Evolutionary conservation across 37 sponge, comb jelly and placozoan species (phyloP).

Genomic region (Cladorhizidae sp.): DNA sequence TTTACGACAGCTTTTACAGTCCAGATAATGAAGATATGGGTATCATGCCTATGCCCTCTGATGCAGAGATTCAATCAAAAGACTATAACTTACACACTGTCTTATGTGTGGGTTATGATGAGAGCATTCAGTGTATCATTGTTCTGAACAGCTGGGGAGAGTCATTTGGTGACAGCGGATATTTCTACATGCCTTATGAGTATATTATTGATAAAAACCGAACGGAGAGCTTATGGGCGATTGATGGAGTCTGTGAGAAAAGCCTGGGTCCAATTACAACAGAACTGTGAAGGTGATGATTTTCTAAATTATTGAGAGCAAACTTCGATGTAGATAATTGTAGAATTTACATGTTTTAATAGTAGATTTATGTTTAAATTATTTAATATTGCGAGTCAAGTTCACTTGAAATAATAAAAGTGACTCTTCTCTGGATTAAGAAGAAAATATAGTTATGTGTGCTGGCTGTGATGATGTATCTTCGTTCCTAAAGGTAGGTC

Average conservation of each 20-base stretch:
- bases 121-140: neutral
- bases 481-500: no score
- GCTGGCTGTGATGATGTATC: no score
- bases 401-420: no score
- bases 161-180: conserved; percentile 7
- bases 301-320: no score
- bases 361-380: no score
- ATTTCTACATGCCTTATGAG: conserved; percentile 27
- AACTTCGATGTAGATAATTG: no score
- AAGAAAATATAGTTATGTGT: no score
- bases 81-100: neutral
- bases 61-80: neutral
- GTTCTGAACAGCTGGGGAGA: conserved; percentile 27
- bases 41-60: conserved; percentile 1
- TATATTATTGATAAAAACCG: neutral
- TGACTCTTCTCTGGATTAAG: no score
- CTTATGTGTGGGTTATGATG: conserved; percentile 20
- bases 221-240: conserved; percentile 6
- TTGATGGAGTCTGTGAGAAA: neutral
- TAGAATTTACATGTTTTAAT: no score
- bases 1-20: neutral
- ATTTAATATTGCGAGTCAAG: no score
- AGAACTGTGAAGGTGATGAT: no score
- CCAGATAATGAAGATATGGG: neutral
- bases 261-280: no score